Base-by-base conservation (phyloP, 1,140 invertebrate species). In the Mesaphorura yosii region DNA sequence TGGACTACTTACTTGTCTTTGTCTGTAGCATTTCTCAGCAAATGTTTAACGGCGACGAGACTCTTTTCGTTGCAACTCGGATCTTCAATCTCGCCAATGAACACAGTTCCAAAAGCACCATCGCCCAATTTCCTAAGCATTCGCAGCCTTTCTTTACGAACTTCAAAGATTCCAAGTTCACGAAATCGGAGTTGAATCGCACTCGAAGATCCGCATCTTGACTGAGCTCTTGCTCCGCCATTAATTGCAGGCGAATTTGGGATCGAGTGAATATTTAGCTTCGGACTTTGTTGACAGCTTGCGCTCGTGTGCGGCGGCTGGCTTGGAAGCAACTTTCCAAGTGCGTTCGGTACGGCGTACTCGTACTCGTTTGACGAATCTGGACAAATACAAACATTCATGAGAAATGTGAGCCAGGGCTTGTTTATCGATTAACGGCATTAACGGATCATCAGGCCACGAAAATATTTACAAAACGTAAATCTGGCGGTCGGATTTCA, bases 121-220 rank as follows among this genome's bases (percentile, higher is more conserved):
- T 90, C 87, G 20, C 87, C 87, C 27, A 92, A 74, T 66, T 89
- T 88, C 39, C 87, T 85, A 50, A 91, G 76, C 80, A 90, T 88
- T 56, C 85, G 74, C 28, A 93, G 77, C 65, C 85, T 76, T 68
- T 88, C 84, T 60, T 87, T 73, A 53, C 86, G 84, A 69, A 91
- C 86, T 73, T 90, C 84, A 56, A 79, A 76, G 40, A 85, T 78
- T 50, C 76, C 76, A 20, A 78, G 40, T 37, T 62, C 55, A 20
- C 57, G 34, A 31, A 62, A 62, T 51, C 56, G 44, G 22, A 56
- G 20, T 27, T 56, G 57, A n/a, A n/a, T n/a, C n/a, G n/a, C n/a
- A n/a, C n/a, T n/a, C n/a, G n/a, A n/a, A n/a, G n/a, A n/a, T n/a
- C n/a, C n/a, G n/a, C n/a, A n/a, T 47, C 53, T 40, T 19, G 23